Percentiles rank a stretch among this genome's conserved stretches.
phyloP scores from a whole-genome alignment of 2,888 invertebrate species.

The Portevinia maculata region DNA sequence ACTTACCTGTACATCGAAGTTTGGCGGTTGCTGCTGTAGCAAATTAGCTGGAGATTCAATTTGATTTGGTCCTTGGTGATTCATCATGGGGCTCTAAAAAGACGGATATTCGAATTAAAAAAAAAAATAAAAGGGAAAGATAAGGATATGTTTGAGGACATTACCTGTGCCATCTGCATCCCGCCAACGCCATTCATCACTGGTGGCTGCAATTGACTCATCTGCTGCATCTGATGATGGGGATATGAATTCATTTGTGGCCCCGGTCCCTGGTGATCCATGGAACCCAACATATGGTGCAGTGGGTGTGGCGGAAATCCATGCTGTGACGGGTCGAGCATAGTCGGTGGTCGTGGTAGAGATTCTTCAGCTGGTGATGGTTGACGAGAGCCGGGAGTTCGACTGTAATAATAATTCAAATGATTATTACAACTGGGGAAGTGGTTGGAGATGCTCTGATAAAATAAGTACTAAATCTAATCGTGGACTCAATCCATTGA shows the following conservation, averaged over 20 bases:
- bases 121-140: slow-evolving; percentile 10
- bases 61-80: slow-evolving; percentile 82
- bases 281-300: slow-evolving; percentile 83
- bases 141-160: neutral
- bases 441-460: slow-evolving; percentile 63
- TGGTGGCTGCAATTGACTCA: slow-evolving; percentile 82
- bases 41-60: slow-evolving; percentile 84
- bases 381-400: slow-evolving; percentile 95
- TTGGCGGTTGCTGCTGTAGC: slow-evolving; percentile 87
- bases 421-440: slow-evolving; percentile 65
- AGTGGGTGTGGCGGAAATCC: slow-evolving; percentile 82
- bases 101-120: too few relatives aligned
- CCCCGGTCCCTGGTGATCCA: slow-evolving; percentile 80
- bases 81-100: slow-evolving; percentile 82
- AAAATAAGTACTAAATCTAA: slow-evolving; percentile 56
- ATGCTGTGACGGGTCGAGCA: slow-evolving; percentile 80
- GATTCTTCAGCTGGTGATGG: slow-evolving; percentile 93
- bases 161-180: slow-evolving; percentile 82
- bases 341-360: slow-evolving; percentile 84
- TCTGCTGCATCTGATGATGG: slow-evolving; percentile 82
- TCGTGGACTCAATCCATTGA: slow-evolving; percentile 46
- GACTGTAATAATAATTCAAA: slow-evolving; percentile 83
- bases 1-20: slow-evolving; percentile 91
- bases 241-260: slow-evolving; percentile 80
- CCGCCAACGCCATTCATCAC: slow-evolving; percentile 82